Base-by-base conservation (phyloP, 2,797 vertebrate species). In the Falco berigora region DNA sequence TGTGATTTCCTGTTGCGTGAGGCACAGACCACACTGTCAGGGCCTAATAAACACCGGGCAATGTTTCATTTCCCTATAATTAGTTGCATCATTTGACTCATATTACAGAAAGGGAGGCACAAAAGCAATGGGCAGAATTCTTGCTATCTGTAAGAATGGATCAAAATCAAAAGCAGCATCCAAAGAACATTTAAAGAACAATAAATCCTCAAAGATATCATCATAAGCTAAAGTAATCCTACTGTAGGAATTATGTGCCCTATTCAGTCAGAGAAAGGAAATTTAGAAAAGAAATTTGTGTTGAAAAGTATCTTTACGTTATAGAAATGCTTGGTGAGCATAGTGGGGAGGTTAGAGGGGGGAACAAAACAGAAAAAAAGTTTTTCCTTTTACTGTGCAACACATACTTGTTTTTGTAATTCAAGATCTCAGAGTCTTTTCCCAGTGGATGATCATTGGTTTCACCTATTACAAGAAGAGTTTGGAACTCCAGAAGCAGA, bases 21-120 rank as follows among this genome's bases (percentile, higher is more conserved):
- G 78, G 55, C 74, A 68, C 76, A 86, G 84, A 82, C 40, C 93
- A 91, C 68, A 46, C 75, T 47, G 56, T 44, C 77, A 83, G 49
- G 34, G 53, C 61, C 72, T 92, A 80, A 93, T 68, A 93, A 94
- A 68, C 40, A 80, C 58, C 50, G 62, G 46, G 38, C 52, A 72
- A 27, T 14, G 30, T 88, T 86, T 94, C 58, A 91, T 88, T 96
- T 96, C 84, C 75, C 63, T 78, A 15, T 75, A 92, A 95, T 92
- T 94, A 96, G 66, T 74, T 94, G 73, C 84, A 96, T 91, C 38
- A 61, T 93, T 95, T 72, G 64, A 92, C 36, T 75, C 62, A 21
- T 27, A 56, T 49, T 80, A 76, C 38, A 52, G 61, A 92, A 47
- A 75, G 3, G 12, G 21, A 92, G 19, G 53, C 72, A 87, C 14